Conservation (phyloP, 2,797 vertebrate genomes). For the Hybognathus amarus region DNA sequence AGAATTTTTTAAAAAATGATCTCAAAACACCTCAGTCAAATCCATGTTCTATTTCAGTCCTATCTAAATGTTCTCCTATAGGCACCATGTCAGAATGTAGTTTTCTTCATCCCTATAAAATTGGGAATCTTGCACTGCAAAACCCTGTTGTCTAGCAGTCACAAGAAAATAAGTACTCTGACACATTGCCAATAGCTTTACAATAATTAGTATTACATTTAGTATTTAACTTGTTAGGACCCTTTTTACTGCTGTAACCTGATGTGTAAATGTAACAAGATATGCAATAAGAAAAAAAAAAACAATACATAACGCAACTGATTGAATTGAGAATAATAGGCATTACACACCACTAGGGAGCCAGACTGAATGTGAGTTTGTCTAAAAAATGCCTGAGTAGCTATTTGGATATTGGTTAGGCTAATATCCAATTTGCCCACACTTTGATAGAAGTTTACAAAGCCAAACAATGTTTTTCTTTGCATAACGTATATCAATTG, state of each 20-base stretch:
- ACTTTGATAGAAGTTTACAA: background rate
- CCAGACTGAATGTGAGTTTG: background rate
- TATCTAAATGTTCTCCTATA: background rate
- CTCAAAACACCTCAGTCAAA: background rate
- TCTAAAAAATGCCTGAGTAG: background rate
- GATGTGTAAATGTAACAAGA: background rate
- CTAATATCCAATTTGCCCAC: background rate
- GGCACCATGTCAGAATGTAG: background rate
- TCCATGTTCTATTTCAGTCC: background rate
- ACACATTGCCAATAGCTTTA: background rate
- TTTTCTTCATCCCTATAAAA: slow-evolving; percentile 4
- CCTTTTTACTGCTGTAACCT: background rate
- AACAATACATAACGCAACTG: background rate
- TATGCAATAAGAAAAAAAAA: background rate
- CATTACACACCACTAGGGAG: background rate
- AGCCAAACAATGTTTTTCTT: slow-evolving; percentile 1
- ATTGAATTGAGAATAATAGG: background rate
- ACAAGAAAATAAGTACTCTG: background rate
- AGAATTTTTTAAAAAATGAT: background rate
- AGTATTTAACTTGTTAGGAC: background rate
- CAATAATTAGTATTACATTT: background rate
- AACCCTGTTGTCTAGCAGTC: background rate
- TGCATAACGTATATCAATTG: background rate
- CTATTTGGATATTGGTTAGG: background rate
- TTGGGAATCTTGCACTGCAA: background rate